Conservation (phyloP, 2,888 invertebrate species). For the Xestia xanthographa region DNA sequence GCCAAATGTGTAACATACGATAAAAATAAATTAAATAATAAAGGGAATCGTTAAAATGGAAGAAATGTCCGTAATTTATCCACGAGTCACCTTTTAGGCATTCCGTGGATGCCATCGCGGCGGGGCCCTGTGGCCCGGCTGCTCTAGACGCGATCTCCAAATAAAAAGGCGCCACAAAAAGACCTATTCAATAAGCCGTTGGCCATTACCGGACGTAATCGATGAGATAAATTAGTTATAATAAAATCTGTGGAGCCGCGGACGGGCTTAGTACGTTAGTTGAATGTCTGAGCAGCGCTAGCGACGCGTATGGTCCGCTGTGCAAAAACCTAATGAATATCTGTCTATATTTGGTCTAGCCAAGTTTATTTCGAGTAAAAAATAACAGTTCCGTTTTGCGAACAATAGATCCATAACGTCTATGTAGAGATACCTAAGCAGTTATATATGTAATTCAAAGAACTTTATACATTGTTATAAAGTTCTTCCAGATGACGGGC, state of each 20-base stretch:
- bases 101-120: conserved; percentile 89
- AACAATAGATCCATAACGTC: conserved; percentile 10
- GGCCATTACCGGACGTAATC: conserved; percentile 89
- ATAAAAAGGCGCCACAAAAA: conserved; percentile 90
- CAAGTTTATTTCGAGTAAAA: conserved; percentile 13
- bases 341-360: conserved; percentile 48
- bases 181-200: conserved; percentile 89
- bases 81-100: conserved; percentile 90
- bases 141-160: conserved; percentile 88
- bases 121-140: conserved; percentile 86
- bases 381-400: conserved; percentile 2
- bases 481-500: not conserved
- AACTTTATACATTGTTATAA: conserved; percentile 3
- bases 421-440: not conserved
- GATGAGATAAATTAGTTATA: conserved; percentile 90
- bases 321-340: conserved; percentile 49
- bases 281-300: conserved; percentile 68
- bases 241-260: conserved; percentile 81
- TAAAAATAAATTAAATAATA: conserved; percentile 91
- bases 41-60: conserved; percentile 90
- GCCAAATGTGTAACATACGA: conserved; percentile 90
- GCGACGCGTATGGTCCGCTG: conserved; percentile 19
- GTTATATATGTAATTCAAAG: not conserved
- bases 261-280: conserved; percentile 51
- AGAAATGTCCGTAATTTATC: conserved; percentile 90